Evolutionary conservation across 2,888 invertebrate species (phyloP).

Genomic region (Oeneis ivallda): DNA sequence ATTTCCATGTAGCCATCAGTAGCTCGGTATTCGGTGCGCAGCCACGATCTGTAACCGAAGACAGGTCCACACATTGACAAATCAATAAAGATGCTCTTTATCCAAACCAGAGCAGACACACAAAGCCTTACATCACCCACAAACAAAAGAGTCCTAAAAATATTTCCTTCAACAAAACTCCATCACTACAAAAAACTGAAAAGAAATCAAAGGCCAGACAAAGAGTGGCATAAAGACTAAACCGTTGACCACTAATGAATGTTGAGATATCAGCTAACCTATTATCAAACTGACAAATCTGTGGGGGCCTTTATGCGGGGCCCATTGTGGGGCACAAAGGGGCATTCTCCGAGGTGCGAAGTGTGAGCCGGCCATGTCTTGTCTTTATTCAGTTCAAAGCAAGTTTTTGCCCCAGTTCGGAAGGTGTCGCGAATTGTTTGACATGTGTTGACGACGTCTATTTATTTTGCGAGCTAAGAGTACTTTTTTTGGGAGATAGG

Average conservation of each 20-base stretch:
- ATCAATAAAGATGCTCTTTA: not conserved
- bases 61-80: constrained; percentile 1
- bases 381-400: constrained; percentile 42
- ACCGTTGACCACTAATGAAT: constrained; percentile 42
- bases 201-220: constrained; percentile 21
- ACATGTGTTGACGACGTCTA: constrained; percentile 36
- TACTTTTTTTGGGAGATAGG: too few species aligned
- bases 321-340: constrained; percentile 43
- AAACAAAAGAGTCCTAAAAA: constrained; percentile 17
- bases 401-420: constrained; percentile 43
- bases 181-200: constrained; percentile 21
- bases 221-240: constrained; percentile 31
- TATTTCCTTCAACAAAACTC: constrained; percentile 27
- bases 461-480: not conserved
- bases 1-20: not conserved
- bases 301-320: constrained; percentile 39
- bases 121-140: constrained; percentile 18
- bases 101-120: constrained; percentile 1
- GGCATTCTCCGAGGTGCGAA: constrained; percentile 44
- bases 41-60: not conserved
- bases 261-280: constrained; percentile 47
- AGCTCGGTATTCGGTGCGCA: not conserved
- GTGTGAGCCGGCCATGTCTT: constrained; percentile 45
- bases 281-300: constrained; percentile 46
- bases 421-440: constrained; percentile 45